Conservation (phyloP, 1,140 invertebrate species). For the Schlechtendalia chinensis region DNA sequence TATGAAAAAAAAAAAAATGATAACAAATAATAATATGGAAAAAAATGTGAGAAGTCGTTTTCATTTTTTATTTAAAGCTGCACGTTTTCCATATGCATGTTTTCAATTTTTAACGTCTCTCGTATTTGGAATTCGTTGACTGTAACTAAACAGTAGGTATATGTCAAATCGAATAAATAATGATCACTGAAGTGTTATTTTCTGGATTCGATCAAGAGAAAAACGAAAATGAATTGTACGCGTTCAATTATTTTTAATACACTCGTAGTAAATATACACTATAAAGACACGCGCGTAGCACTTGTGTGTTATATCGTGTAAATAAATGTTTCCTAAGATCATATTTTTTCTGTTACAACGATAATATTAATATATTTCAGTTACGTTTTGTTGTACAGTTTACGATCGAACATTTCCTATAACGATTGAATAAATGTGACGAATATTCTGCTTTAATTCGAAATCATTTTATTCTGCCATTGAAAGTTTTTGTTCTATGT, state of each 20-base stretch:
- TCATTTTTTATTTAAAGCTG: not conserved
- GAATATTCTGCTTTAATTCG: no score
- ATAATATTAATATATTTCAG: not conserved
- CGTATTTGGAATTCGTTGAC: not conserved
- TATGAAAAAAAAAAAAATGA: not conserved
- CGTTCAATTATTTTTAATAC: not conserved
- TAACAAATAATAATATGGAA: no score
- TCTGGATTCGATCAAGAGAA: conserved; percentile 17
- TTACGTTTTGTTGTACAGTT: not conserved
- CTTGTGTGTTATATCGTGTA: not conserved
- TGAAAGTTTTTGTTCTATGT: no score
- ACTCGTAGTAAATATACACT: not conserved
- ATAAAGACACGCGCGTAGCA: no score
- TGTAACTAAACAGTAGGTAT: not conserved
- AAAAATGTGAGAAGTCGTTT: not conserved
- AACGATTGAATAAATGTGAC: no score
- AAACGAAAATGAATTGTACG: not conserved
- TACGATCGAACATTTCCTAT: no score
- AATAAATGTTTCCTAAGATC: not conserved
- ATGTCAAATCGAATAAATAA: not conserved
- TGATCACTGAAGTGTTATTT: not conserved
- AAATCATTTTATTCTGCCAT: no score
- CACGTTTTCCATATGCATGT: not conserved
- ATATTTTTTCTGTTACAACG: no score
- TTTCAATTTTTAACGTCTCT: not conserved